These are phyloP conservation scores for Lagopus muta DNA, from an alignment of 2,113 vertebrate species.

Conservation along the genomic window DNA sequence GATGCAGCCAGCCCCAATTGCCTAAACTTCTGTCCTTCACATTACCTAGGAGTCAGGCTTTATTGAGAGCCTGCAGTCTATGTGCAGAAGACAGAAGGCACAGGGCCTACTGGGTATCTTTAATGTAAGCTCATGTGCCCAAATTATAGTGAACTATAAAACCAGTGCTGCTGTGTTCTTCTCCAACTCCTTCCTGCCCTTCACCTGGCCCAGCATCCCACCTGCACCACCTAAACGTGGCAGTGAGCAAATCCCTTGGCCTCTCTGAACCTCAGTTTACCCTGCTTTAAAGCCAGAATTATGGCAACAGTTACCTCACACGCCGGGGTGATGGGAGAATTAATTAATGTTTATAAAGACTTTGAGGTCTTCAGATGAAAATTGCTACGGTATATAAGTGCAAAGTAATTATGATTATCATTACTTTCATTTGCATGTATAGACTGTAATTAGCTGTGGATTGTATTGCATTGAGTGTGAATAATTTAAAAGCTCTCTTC, in stretches of 20 bases:
- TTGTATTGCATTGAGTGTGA: constrained; percentile 61
- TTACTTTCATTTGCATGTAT: constrained; percentile 65
- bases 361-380: constrained; percentile 58
- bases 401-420: constrained; percentile 69
- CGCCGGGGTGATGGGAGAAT: not conserved
- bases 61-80: not conserved
- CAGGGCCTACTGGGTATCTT: not conserved
- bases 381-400: constrained; percentile 55
- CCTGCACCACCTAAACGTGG: not conserved
- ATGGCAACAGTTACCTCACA: not conserved
- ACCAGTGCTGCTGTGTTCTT: not conserved
- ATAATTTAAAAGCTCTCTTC: constrained; percentile 59
- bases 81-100: not conserved
- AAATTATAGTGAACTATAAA: not conserved
- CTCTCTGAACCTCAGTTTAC: not conserved
- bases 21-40: not conserved
- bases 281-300: not conserved
- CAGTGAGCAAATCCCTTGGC: not conserved
- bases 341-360: constrained; percentile 71
- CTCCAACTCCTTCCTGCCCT: not conserved
- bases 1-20: not conserved
- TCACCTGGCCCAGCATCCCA: not conserved
- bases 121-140: not conserved
- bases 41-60: not conserved
- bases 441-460: constrained; percentile 69